phyloP scores from a whole-genome alignment of 2,888 invertebrate genomes.

The Trissoscelio sp. region DNA sequence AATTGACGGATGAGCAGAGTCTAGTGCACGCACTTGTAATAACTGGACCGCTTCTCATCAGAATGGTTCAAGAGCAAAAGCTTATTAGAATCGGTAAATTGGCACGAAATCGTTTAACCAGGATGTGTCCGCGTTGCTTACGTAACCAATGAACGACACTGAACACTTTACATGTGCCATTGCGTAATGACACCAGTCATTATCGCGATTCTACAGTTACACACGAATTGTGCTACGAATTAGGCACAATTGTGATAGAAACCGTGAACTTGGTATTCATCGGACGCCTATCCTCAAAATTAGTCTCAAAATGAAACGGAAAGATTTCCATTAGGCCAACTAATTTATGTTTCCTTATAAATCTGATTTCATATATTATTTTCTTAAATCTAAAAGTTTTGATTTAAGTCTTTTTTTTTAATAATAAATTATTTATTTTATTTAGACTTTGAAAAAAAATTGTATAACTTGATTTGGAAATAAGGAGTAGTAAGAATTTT shows the following conservation, averaged over 20 bases:
- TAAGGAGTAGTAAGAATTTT: too few species aligned
- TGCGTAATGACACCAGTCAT: conserved; percentile 77
- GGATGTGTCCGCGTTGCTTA: conserved; percentile 80
- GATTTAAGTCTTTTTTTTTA: too few species aligned
- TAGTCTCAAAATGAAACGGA: conserved; percentile 6
- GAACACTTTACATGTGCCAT: conserved; percentile 77
- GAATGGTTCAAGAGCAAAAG: conserved; percentile 74
- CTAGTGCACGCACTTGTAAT: conserved; percentile 47
- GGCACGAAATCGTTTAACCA: conserved; percentile 80
- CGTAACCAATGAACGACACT: conserved; percentile 77
- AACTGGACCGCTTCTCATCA: conserved; percentile 52
- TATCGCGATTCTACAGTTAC: conserved; percentile 72
- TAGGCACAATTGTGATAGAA: conserved; percentile 53
- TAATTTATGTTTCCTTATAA: not conserved
- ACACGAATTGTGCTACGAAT: conserved; percentile 49
- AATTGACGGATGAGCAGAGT: conserved; percentile 30
- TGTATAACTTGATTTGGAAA: too few species aligned
- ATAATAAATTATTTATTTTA: too few species aligned
- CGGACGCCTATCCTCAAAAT: conserved; percentile 22
- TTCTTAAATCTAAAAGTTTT: not conserved
- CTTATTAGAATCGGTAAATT: conserved; percentile 78
- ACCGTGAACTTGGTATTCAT: conserved; percentile 62
- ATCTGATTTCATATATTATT: not conserved
- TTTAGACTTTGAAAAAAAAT: too few species aligned
- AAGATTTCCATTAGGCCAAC: not conserved